phyloP scores from a whole-genome alignment of 2,888 invertebrate genomes.

The Orthosia gothica region DNA sequence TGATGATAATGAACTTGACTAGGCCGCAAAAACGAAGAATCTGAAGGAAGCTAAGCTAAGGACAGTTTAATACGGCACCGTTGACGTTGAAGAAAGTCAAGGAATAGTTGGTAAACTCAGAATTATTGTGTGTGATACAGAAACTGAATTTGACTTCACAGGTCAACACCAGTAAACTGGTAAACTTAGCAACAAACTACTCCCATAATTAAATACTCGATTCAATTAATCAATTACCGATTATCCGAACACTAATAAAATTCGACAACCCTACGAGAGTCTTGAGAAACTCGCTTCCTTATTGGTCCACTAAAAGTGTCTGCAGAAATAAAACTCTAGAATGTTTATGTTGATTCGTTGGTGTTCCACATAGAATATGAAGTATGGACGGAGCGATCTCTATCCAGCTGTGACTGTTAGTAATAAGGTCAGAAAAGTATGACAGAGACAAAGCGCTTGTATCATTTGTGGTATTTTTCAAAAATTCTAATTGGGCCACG shows the following conservation, averaged over 20 bases:
- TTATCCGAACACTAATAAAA: constrained; percentile 8
- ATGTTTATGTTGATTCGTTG: constrained; percentile 55
- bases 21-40: no score
- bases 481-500: neutral
- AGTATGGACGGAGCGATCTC: neutral
- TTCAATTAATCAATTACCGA: neutral
- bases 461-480: neutral
- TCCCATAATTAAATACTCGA: neutral
- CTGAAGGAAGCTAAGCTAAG: no score
- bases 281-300: constrained; percentile 54
- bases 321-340: constrained; percentile 54
- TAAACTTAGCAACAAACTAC: neutral
- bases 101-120: no score
- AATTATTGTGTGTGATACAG: no score
- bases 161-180: neutral
- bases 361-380: constrained; percentile 32
- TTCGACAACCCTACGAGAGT: constrained; percentile 44
- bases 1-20: no score
- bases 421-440: neutral
- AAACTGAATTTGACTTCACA: neutral
- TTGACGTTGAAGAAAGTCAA: neutral
- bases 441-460: neutral
- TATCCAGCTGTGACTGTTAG: neutral
- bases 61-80: neutral
- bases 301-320: constrained; percentile 61